Base-by-base conservation (phyloP, 1,140 invertebrate species). In the Habropoda laboriosa region DNA sequence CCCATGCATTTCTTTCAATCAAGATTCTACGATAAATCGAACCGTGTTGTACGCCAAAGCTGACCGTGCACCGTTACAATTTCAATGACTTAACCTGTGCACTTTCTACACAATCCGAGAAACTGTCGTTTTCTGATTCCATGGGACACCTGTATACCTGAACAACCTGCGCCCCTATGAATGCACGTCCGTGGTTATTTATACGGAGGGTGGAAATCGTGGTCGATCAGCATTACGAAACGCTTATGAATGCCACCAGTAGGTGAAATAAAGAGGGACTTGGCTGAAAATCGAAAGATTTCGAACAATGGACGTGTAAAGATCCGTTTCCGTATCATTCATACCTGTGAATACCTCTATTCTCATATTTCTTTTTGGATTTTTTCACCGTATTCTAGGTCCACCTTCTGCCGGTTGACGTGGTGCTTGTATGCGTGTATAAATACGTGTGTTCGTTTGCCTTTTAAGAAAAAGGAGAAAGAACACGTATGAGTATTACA, bases 321-420 rank as follows among this genome's bases (percentile, higher is more conserved):
- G 40, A 72, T 60, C 51, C 55, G 72, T 42, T 51, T 64, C 27
- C 47, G n/a, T n/a, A 75, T 75, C 60, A 40, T 45, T 51, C 35
- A 6, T 75, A 75, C 72, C 72, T 75, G 72, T 35, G 8, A 18
- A 61, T 13, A 32, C 0, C 60, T 53, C 35, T 27, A 40, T 64
- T 53, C 45, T 75, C 72, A 32, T 53, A 75, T 75, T 66, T 75
- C 72, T 53, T 27, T 10, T 10, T 24, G 3, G 16, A 13, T n/a
- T n/a, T 27, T 30, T 75, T 8, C 13, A 42, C 5, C 47, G 60
- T 45, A 6, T 12, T 45, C 42, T 38, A 18, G 12, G 13, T 51
- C 13, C 24, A 70, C 10, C 67, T 70, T 70, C 30, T 18, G n/a
- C n/a, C n/a, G n/a, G n/a, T n/a, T n/a, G n/a, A n/a, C n/a, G n/a